These are phyloP conservation scores for Pygoscelis adeliae DNA, from an alignment of 2,113 vertebrate species.

Conservation along the genomic window DNA sequence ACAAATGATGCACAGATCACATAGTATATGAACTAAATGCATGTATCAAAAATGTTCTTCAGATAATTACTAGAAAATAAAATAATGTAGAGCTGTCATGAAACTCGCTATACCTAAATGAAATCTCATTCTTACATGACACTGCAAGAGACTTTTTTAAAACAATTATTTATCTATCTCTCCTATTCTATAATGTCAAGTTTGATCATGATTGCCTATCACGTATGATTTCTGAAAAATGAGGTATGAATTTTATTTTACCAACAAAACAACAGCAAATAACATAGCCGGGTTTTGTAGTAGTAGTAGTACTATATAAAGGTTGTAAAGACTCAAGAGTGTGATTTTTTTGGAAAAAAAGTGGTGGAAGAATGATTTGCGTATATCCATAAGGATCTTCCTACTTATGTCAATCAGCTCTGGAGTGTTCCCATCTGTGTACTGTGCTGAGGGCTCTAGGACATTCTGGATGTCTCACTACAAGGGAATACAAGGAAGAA, in stretches of 20 bases:
- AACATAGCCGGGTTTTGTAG: background rate
- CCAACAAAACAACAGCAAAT: background rate
- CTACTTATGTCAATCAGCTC: background rate
- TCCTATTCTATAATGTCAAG: constrained; percentile 63
- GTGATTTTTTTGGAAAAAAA: background rate
- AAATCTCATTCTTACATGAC: constrained; percentile 73
- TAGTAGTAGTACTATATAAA: background rate
- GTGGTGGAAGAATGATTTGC: background rate
- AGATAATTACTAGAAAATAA: constrained; percentile 38
- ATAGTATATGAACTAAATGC: background rate
- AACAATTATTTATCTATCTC: constrained; percentile 78
- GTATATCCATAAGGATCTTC: background rate
- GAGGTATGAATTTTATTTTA: background rate
- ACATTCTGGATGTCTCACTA: background rate
- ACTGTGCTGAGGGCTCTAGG: background rate
- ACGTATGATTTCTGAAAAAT: background rate
- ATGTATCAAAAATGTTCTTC: constrained; percentile 5
- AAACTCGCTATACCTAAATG: constrained; percentile 59
- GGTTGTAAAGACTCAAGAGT: background rate
- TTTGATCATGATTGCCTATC: constrained; percentile 55
- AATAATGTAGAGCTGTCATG: constrained; percentile 47
- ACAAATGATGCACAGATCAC: background rate
- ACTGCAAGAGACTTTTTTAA: constrained; percentile 43
- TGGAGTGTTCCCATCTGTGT: background rate
- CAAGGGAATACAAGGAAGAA: background rate